A percentile compares a stretch with the other conserved stretches of the same genome.
Conservation (phyloP, 2,797 vertebrate genomes). For the Meda fulgida region DNA sequence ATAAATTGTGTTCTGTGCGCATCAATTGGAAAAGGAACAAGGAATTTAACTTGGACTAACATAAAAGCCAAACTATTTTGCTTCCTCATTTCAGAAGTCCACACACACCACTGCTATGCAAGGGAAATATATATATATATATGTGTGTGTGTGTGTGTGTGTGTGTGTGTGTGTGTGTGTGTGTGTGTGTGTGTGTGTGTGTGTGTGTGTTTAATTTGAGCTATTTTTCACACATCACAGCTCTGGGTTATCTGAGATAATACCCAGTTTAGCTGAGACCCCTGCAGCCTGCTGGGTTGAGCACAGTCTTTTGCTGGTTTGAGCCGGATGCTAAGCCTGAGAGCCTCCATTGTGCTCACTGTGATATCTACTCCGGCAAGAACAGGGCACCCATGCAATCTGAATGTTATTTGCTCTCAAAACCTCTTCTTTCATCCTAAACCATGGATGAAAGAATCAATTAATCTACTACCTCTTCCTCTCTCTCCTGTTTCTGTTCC, state of each 20-base stretch:
- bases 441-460: conserved; percentile 79
- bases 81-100: background rate
- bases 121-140: background rate
- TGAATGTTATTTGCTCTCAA: conserved; percentile 81
- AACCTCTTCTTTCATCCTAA: conserved; percentile 79
- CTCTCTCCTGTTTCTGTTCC: conserved; percentile 8
- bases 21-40: background rate
- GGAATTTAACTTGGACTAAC: background rate
- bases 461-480: conserved; percentile 75
- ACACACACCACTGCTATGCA: background rate
- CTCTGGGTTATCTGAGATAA: conserved; percentile 35
- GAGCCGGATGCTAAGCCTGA: conserved; percentile 64
- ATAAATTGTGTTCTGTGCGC: background rate
- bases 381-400: conserved; percentile 79
- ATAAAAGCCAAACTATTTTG: background rate
- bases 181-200: no score
- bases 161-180: no score
- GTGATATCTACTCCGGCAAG: conserved; percentile 77
- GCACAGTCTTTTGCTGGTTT: conserved; percentile 39
- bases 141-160: no score
- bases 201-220: conserved; percentile 27
- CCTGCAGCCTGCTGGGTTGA: conserved; percentile 16
- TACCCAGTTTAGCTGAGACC: conserved; percentile 17
- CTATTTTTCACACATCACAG: conserved; percentile 21
- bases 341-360: conserved; percentile 73